A percentile compares a stretch with the other conserved stretches of the same genome.
These are phyloP conservation scores for Microcebus jonahi DNA, from an alignment of 2,113 vertebrate genomes.

Conservation along the genomic window DNA sequence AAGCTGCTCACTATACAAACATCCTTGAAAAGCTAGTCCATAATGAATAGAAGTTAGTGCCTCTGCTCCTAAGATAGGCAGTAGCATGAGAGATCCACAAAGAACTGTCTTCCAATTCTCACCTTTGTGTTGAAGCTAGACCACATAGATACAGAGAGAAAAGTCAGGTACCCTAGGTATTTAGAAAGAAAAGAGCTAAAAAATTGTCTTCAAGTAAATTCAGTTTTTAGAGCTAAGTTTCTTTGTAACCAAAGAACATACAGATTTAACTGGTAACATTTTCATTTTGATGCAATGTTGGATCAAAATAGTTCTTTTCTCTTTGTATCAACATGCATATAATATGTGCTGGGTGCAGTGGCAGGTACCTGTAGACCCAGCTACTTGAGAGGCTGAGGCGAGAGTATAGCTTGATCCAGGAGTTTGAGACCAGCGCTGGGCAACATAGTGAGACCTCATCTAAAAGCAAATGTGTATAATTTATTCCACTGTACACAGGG, in stretches of 20 bases:
- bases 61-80: neutral
- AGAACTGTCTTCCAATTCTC: neutral
- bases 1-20: neutral
- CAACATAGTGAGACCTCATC: too few relatives aligned
- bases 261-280: slow-evolving; percentile 20
- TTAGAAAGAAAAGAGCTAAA: slow-evolving; percentile 1
- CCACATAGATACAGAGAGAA: neutral
- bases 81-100: neutral
- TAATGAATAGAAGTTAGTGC: neutral
- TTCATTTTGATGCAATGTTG: neutral
- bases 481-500: neutral
- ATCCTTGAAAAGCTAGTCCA: neutral
- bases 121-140: neutral
- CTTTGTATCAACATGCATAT: neutral
- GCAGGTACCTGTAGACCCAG: too few relatives aligned
- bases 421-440: too few relatives aligned
- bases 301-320: slow-evolving; percentile 11
- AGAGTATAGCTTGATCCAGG: too few relatives aligned
- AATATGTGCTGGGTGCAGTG: too few relatives aligned
- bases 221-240: neutral
- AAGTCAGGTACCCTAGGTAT: neutral
- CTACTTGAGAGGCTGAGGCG: too few relatives aligned
- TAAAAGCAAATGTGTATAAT: neutral
- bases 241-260: neutral
- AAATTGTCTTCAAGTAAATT: neutral